phyloP scores from a whole-genome alignment of 2,888 invertebrate species.

The Helobdella robusta region DNA sequence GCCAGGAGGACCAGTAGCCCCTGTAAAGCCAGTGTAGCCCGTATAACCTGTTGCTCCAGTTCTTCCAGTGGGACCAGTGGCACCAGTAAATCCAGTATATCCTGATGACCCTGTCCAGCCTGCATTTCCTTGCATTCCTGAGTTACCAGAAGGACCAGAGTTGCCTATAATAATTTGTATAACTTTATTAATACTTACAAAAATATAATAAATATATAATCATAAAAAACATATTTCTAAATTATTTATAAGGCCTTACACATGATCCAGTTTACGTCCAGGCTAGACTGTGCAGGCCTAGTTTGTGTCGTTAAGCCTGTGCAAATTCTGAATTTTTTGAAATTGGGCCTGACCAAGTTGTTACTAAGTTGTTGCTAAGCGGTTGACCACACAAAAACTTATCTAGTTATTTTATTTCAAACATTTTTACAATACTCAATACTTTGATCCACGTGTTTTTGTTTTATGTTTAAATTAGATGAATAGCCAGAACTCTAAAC shows the following conservation, averaged over 20 bases:
- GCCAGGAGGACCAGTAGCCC: conserved; percentile 22
- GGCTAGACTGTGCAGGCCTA: too few relatives aligned
- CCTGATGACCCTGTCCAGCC: conserved; percentile 27
- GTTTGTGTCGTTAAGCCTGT: too few relatives aligned
- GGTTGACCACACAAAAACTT: too few relatives aligned
- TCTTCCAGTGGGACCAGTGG: conserved; percentile 23
- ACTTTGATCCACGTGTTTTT: too few relatives aligned
- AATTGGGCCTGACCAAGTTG: too few relatives aligned
- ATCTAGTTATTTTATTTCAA: too few relatives aligned
- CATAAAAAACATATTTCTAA: background rate
- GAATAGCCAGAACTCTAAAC: too few relatives aligned
- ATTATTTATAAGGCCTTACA: background rate
- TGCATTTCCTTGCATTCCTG: conserved; percentile 20
- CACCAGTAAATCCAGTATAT: conserved; percentile 25
- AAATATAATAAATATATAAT: background rate
- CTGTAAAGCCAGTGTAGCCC: conserved; percentile 18
- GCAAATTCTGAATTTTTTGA: too few relatives aligned
- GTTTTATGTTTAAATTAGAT: too few relatives aligned
- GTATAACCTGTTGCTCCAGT: conserved; percentile 22
- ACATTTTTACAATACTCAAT: too few relatives aligned
- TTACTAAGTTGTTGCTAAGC: too few relatives aligned
- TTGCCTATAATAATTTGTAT: conserved; percentile 13
- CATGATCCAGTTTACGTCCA: background rate
- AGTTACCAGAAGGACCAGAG: conserved; percentile 8
- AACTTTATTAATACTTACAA: background rate